Percentiles rank a stretch among this genome's conserved stretches.
These are phyloP conservation scores for Linnaemya vulpina DNA, from an alignment of 2,888 invertebrate species.

Conservation along the genomic window DNA sequence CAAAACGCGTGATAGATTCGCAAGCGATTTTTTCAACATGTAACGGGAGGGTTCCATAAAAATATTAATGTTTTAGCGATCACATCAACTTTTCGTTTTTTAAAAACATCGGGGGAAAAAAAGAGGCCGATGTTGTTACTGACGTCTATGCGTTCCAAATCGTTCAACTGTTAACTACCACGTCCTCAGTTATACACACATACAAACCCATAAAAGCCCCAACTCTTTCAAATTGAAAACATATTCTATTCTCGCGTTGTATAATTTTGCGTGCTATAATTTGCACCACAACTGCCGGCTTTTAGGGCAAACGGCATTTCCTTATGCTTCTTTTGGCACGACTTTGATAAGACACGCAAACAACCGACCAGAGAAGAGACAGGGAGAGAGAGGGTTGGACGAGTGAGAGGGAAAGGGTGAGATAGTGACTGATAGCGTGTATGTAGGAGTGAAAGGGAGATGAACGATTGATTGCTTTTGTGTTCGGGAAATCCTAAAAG, in stretches of 20 bases:
- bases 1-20: no score
- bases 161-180: no score
- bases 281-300: slow-evolving; percentile 10
- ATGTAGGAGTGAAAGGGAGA: neutral
- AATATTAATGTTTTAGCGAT: no score
- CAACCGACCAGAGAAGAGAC: neutral
- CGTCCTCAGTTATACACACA: no score
- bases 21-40: no score
- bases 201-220: no score
- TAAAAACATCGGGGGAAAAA: no score
- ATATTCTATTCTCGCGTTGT: neutral
- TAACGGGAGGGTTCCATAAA: no score
- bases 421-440: neutral
- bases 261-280: neutral
- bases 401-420: neutral
- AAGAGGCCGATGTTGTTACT: no score
- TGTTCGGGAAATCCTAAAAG: slow-evolving; percentile 59
- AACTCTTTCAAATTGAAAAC: no score
- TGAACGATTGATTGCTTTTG: neutral
- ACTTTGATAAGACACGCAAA: slow-evolving; percentile 34
- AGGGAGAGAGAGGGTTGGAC: neutral
- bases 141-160: no score
- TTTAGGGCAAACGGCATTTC: slow-evolving; percentile 1
- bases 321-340: neutral
- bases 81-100: no score